Evolutionary conservation across 92 coral and sea anemone genomes (phyloP).

Genomic region (Parazoanthus darwini): DNA sequence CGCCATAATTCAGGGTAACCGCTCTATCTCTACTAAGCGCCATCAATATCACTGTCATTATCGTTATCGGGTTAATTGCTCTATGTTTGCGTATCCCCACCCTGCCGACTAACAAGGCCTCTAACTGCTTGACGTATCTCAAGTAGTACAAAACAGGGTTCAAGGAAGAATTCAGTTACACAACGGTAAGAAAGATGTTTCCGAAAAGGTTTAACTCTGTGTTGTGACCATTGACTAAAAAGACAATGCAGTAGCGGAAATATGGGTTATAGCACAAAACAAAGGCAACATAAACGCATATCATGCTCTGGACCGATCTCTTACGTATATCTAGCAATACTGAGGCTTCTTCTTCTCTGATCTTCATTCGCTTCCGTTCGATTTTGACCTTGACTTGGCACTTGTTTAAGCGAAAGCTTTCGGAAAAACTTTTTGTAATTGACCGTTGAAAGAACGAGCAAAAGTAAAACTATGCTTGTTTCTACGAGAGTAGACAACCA

Average conservation of each 20-base stretch:
- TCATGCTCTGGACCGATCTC: not conserved
- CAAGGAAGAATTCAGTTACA: constrained; percentile 3
- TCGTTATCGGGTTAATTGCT: not conserved
- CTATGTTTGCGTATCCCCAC: not conserved
- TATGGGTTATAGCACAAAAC: constrained; percentile 1
- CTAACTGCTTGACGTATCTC: constrained; percentile 9
- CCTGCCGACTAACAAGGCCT: not conserved
- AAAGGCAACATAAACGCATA: constrained; percentile 7
- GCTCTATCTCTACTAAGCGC: too few species aligned
- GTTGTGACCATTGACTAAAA: not conserved
- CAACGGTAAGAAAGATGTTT: not conserved
- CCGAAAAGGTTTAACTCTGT: not conserved
- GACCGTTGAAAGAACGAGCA: not conserved
- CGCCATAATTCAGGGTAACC: too few species aligned
- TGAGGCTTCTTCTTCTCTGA: not conserved
- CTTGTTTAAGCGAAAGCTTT: not conserved
- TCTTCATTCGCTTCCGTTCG: not conserved
- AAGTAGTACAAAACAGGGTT: not conserved
- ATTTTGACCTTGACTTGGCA: not conserved
- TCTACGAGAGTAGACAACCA: not conserved
- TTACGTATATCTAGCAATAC: not conserved
- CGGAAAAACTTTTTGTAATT: not conserved
- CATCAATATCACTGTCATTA: too few species aligned
- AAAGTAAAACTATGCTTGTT: not conserved
- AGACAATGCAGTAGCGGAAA: not conserved